Base-by-base conservation (phyloP, 2,797 vertebrate species). In the Lateolabrax maculatus region DNA sequence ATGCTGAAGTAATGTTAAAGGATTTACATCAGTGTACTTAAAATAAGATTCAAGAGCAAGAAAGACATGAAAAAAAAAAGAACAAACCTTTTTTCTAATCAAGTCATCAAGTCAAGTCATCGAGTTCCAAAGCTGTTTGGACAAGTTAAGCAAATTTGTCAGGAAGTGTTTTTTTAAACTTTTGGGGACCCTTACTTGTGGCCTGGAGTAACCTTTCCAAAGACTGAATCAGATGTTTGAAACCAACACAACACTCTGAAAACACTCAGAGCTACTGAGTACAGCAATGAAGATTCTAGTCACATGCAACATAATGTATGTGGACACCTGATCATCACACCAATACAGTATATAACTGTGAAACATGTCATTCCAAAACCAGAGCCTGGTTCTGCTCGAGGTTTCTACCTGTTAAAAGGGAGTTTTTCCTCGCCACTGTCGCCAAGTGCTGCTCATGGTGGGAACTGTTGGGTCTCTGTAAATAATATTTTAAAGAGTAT, bases 141-240 rank as follows among this genome's bases (percentile, higher is more conserved):
- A 64, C 60, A 29, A 53, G 69, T 52, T 44, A 0, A 6, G 43
- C 68, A 21, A 10, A 62, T 52, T 53, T 72, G 27, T n/a, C 61
- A 15, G 58, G 25, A 9, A 2, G 0, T 10, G 5, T 31, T 53
- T 61, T 48, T 7, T 1, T n/a, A 55, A 37, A 13, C 27, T 60
- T 36, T 52, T 43, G 13, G 6, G n/a, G n/a, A n/a, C 12, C 27
- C 16, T 57, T 15, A 23, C 3, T 19, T 23, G 36, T 10, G 27
- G 5, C 27, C 7, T 39, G 9, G 2, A 57, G 60, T 3, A 15
- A 37, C 12, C n/a, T 8, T 36, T 25, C 39, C 8, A 19, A 29
- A 51, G 27, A 43, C 6, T n/a, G 29, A 34, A 65, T 48, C 7
- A n/a, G 25, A 57, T 23, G 6, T 34, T n/a, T 9, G 49, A 25